phyloP scores from a whole-genome alignment of 2,888 invertebrate genomes.

The Spisula subtruncata region DNA sequence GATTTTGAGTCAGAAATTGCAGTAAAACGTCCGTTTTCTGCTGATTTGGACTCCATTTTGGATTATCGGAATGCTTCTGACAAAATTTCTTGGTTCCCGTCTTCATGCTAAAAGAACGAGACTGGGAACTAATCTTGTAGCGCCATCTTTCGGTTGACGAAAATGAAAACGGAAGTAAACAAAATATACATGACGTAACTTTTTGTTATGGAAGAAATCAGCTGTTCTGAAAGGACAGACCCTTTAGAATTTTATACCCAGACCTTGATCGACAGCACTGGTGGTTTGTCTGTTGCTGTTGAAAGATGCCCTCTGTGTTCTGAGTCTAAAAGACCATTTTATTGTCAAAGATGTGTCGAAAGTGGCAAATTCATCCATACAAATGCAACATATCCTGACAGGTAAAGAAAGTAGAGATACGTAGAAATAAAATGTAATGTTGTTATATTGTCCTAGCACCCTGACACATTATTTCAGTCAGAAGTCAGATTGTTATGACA shows the following conservation, averaged over 20 bases:
- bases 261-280: conserved; percentile 72
- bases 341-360: conserved; percentile 79
- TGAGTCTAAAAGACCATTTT: conserved; percentile 77
- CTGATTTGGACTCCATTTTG: background rate
- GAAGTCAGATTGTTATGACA: too few species aligned
- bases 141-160: background rate
- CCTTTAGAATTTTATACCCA: conserved; percentile 72
- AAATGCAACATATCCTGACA: conserved; percentile 74
- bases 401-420: conserved; percentile 44
- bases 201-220: conserved; percentile 76
- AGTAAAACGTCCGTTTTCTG: background rate
- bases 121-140: background rate
- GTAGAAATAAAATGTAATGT: too few species aligned
- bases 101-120: background rate
- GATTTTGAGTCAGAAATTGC: background rate
- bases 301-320: conserved; percentile 82
- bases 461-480: too few species aligned
- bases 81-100: background rate
- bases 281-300: conserved; percentile 78
- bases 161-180: conserved; percentile 68
- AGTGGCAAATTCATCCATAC: conserved; percentile 80
- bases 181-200: conserved; percentile 73
- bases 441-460: too few species aligned
- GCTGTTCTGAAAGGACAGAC: conserved; percentile 72
- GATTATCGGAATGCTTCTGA: background rate